Base-by-base conservation (phyloP, 2,888 invertebrate genomes). In the Drosophila monieri region DNA sequence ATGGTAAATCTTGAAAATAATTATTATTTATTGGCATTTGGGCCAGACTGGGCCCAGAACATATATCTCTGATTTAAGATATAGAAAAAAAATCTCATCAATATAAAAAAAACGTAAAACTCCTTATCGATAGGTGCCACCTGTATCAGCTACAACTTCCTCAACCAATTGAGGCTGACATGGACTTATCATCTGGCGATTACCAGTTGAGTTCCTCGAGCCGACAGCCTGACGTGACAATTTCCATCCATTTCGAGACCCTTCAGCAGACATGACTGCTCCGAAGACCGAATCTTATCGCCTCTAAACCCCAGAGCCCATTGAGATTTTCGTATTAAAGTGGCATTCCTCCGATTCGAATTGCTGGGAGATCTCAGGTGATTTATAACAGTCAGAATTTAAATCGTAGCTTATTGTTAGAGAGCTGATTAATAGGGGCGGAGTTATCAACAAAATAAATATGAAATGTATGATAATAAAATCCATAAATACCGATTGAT, bases 141-240 rank as follows among this genome's bases (percentile, higher is more conserved):
- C 60, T 64, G 65, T 64, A 46, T 51, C 62, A 64, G 62, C 65
- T 64, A 64, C 53, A 37, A 53, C 62, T 64, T 65, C 65, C 62
- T 64, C 44, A 53, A 52, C 62, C 62, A 64, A 64, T 64, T 46
- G 62, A 52, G 37, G 44, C 52, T 64, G 62, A 64, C 44, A 37
- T 35, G 65, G 15, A 59, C 60, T 47, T 61, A 61, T 61, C 60
- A 61, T 59, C 60, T 30, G 39, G 47, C 60, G 66, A 65, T 39
- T 64, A 64, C 53, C 62, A 37, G 53, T 46, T 53, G 44, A 64
- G 66, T 64, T 65, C 23, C 44, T 37, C 46, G 53, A 25, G 35
- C 44, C 53, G 66, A 64, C 62, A 64, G 66, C 6, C 53, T 53
- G 62, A 64, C 62, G 62, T 64, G 62, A 46, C 62, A 64, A 65